Evolutionary conservation across 2,888 invertebrate genomes (phyloP).

Genomic region (Tipula helvola): DNA sequence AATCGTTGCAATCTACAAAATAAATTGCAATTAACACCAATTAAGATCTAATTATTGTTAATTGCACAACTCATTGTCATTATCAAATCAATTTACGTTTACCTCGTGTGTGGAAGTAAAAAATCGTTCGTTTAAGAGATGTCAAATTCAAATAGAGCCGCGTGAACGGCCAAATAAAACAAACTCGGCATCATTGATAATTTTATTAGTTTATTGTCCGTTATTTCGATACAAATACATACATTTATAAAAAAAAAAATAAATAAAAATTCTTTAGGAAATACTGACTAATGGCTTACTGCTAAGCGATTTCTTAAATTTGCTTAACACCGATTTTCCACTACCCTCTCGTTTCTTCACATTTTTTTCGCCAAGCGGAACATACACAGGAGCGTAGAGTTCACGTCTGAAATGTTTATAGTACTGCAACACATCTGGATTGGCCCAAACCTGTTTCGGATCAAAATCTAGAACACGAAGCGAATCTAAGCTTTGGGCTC

Average conservation of each 20-base stretch:
- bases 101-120: neutral
- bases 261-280: conserved; percentile 13
- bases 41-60: neutral
- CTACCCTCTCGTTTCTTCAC: conserved; percentile 19
- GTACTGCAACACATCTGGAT: conserved; percentile 70
- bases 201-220: neutral
- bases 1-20: neutral
- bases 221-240: neutral
- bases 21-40: neutral
- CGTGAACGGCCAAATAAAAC: neutral
- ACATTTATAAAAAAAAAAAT: neutral
- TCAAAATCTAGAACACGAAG: conserved; percentile 82
- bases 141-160: neutral
- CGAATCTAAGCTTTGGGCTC: conserved; percentile 76
- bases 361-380: conserved; percentile 39
- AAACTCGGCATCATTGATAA: neutral
- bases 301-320: conserved; percentile 32
- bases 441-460: conserved; percentile 76
- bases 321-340: conserved; percentile 20
- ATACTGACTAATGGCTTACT: conserved; percentile 34
- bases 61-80: neutral
- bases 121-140: neutral
- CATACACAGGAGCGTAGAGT: conserved; percentile 48
- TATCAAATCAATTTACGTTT: neutral
- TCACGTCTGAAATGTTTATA: conserved; percentile 57